Evolutionary conservation across 2,888 invertebrate genomes (phyloP), one percentile per base, ranked within the genome.

Genomic region (Mythimna loreyi): DNA sequence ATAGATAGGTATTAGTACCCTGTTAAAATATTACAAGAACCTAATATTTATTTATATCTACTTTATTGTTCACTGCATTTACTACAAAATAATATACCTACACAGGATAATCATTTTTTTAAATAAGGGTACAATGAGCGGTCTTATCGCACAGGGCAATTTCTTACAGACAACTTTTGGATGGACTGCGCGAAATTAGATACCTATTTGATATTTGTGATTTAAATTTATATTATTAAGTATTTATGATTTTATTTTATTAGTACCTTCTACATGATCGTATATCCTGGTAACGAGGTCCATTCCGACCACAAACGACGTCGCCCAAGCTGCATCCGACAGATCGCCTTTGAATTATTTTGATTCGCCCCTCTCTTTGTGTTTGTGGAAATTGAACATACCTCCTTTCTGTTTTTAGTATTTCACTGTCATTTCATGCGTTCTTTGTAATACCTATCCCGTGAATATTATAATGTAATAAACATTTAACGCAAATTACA

Each of bases 301-400:
- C 60, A 50, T 71, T 72, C 69, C 64, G 67, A 68, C 80, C 81
- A 70, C 82, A 81, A 80, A 84, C 76, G 77, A 80, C 63, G 75
- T 69, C 64, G 68, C 64, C 67, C 65, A 62, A 67, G 79, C 87
- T 87, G 87, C 85, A 80, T 68, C 78, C 80, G 85, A 85, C 86
- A 80, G 83, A 80, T 70, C 79, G 75, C 75, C 75, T 83, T 85
- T 83, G 80, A 82, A 82, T 86, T 84, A 86, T 84, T 85, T 85
- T 78, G 81, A 84, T 71, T 75, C 71, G 80, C 70, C 59, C 72
- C 72, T 79, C 78, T 75, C 83, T 86, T 84, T 86, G 85, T 87
- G 72, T 73, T 72, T 47, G 62, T 75, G 66, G 60, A 83, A 85
- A 85, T 85, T 82, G 82, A 85, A 85, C 72, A 66, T 67, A 67